Evolutionary conservation across 2,113 vertebrate genomes (phyloP).

Genomic region (Syrrhaptes paradoxus): DNA sequence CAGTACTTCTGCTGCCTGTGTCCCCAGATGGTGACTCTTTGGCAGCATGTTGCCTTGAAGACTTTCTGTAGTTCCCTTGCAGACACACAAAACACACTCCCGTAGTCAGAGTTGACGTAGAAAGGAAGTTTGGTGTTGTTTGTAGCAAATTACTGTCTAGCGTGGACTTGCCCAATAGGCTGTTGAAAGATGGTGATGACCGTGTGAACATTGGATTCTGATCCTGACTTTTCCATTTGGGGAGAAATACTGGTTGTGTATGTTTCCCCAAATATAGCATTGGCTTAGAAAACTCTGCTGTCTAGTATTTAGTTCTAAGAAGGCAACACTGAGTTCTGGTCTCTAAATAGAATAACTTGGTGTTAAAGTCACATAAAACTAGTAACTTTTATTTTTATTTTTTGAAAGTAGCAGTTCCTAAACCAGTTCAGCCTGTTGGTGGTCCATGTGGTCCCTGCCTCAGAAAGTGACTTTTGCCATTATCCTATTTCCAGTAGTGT

Average conservation of each 20-base stretch:
- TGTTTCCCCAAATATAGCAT: not conserved
- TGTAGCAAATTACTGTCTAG: not conserved
- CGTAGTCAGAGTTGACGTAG: not conserved
- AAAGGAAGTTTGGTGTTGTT: not conserved
- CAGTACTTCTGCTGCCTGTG: not conserved
- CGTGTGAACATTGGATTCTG: not conserved
- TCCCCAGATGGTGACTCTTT: not conserved
- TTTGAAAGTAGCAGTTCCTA: not conserved
- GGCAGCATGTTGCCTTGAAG: not conserved
- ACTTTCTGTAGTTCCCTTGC: not conserved
- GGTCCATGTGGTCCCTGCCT: not conserved
- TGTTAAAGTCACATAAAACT: not conserved
- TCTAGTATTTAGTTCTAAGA: not conserved
- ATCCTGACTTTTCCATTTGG: not conserved
- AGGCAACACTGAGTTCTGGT: not conserved
- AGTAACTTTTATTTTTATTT: not conserved
- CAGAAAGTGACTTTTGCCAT: not conserved
- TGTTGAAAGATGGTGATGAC: accelerated
- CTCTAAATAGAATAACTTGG: not conserved
- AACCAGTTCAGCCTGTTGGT: not conserved
- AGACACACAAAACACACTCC: not conserved
- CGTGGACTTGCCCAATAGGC: not conserved
- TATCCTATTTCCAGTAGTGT: not conserved
- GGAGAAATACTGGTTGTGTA: not conserved
- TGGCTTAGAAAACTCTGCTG: not conserved